Evolutionary conservation across 1,140 invertebrate species (phyloP).

Genomic region (Nylanderia fulva): DNA sequence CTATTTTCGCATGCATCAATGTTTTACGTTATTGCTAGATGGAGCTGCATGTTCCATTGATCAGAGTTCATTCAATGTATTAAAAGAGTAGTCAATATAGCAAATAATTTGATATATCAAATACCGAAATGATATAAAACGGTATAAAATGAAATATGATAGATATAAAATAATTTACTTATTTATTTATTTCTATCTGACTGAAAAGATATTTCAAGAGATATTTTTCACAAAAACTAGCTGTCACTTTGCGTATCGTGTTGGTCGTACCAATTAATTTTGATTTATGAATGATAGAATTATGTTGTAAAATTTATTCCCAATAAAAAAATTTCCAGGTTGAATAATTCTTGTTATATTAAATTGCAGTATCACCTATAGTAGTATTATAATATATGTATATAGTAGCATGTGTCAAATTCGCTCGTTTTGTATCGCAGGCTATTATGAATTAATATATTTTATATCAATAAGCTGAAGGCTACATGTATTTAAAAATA

Average conservation of each 20-base stretch:
- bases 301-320: constrained; percentile 12
- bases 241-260: neutral
- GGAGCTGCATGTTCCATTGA: too few species aligned
- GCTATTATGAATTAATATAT: too few species aligned
- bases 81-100: too few species aligned
- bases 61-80: too few species aligned
- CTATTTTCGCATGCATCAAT: neutral
- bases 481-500: too few species aligned
- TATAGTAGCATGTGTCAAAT: too few species aligned
- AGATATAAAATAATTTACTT: constrained; percentile 1
- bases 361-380: neutral
- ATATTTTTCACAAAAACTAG: too few species aligned
- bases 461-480: too few species aligned
- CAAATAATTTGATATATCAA: neutral
- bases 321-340: neutral
- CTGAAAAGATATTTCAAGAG: neutral
- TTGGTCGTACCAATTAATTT: neutral
- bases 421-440: too few species aligned
- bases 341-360: neutral
- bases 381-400: too few species aligned
- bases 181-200: neutral
- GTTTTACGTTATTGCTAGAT: too few species aligned
- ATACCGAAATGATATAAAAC: neutral
- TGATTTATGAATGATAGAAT: neutral
- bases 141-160: neutral